These are phyloP conservation scores for Ambastaia sidthimunki DNA, from an alignment of 2,797 vertebrate genomes.

Conservation along the genomic window DNA sequence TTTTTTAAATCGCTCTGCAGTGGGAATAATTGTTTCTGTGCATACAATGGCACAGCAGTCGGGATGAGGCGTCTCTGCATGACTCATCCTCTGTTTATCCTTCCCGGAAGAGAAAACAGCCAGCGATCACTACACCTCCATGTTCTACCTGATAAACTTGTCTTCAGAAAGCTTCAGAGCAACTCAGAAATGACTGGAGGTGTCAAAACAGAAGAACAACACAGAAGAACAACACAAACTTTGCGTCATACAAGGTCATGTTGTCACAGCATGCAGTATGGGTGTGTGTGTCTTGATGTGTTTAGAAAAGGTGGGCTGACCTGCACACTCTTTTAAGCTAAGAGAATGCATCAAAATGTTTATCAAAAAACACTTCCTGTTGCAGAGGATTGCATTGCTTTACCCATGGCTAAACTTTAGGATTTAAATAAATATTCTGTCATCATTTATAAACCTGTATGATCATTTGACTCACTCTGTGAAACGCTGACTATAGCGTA, in stretches of 20 bases:
- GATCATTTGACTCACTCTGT: too few relatives aligned
- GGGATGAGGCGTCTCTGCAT: conserved; percentile 4
- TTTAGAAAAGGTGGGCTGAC: neutral
- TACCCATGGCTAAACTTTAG: too few relatives aligned
- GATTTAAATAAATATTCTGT: too few relatives aligned
- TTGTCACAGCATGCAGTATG: neutral
- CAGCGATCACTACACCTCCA: conserved; percentile 18
- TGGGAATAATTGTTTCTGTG: conserved; percentile 40
- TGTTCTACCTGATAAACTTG: conserved; percentile 15
- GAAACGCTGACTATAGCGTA: too few relatives aligned
- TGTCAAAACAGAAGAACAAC: too few relatives aligned
- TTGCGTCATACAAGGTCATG: conserved; percentile 5
- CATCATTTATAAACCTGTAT: too few relatives aligned
- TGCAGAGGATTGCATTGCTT: neutral
- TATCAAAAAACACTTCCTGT: neutral
- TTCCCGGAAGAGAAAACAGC: neutral
- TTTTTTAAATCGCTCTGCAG: conserved; percentile 38
- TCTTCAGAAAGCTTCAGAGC: neutral
- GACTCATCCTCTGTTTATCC: conserved; percentile 25
- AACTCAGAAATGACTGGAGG: conserved; percentile 19
- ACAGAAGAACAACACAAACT: conserved; percentile 24
- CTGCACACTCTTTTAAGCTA: neutral
- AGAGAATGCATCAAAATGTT: neutral
- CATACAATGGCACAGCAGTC: conserved; percentile 27
- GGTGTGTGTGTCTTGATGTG: neutral